phyloP scores from a whole-genome alignment of 23 tunicate species.

The Aplidium turbinatum region DNA sequence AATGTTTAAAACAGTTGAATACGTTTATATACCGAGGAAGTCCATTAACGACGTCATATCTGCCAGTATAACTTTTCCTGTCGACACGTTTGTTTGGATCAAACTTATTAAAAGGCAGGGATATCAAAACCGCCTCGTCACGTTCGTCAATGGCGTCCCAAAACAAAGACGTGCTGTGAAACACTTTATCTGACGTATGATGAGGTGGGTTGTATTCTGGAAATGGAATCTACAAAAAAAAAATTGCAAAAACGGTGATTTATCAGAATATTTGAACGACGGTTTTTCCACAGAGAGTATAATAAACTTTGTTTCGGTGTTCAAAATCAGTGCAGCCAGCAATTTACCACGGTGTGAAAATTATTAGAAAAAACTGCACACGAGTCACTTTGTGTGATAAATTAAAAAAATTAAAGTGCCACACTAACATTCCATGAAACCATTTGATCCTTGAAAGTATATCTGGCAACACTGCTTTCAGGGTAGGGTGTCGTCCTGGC shows the following conservation, averaged over 20 bases:
- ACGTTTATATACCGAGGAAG: slow-evolving; percentile 87
- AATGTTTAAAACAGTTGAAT: no score
- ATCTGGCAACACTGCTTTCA: slow-evolving; percentile 11
- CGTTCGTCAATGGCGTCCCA: no score
- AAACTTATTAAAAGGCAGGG: slow-evolving; percentile 52
- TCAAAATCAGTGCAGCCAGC: no score
- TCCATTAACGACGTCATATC: slow-evolving; percentile 57
- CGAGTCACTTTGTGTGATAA: no score
- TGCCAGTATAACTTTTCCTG: slow-evolving; percentile 64
- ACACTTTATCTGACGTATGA: slow-evolving; percentile 50
- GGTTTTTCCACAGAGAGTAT: no score
- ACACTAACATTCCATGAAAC: slow-evolving; percentile 81
- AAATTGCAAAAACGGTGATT: no score
- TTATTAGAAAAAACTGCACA: no score
- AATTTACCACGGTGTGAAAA: no score
- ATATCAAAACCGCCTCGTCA: not conserved
- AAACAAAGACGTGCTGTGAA: no score
- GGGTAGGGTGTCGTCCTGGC: slow-evolving; percentile 59
- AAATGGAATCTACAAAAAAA: slow-evolving; percentile 50
- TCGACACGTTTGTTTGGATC: slow-evolving; percentile 56
- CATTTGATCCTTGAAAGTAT: slow-evolving; percentile 38
- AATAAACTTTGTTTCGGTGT: no score
- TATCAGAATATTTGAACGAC: no score
- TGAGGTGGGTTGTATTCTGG: slow-evolving; percentile 52
- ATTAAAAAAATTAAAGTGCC: no score